Percentiles rank a stretch among this genome's conserved stretches.
Conservation (phyloP, 2,888 invertebrate genomes). For the Chrysotoxum bicinctum region DNA sequence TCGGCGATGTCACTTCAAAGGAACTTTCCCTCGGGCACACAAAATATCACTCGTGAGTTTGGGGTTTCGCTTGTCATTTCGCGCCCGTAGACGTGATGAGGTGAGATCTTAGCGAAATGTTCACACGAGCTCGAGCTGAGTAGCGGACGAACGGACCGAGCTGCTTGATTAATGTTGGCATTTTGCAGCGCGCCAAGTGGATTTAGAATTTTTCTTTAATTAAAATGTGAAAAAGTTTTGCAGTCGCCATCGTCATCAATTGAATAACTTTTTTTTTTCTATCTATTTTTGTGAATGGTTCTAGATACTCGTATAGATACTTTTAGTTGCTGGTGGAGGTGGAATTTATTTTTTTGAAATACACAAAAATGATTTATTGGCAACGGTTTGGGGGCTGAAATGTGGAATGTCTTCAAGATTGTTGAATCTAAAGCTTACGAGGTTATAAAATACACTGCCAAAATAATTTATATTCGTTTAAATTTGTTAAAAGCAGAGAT, state of each 20-base stretch:
- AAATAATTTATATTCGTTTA: conserved; percentile 28
- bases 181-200: conserved; percentile 67
- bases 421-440: conserved; percentile 51
- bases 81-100: conserved; percentile 68
- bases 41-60: conserved; percentile 40
- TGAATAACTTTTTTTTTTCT: not conserved
- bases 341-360: conserved; percentile 38
- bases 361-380: conserved; percentile 61
- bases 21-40: not conserved
- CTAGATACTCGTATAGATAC: conserved; percentile 6
- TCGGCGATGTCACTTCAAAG: conserved; percentile 66
- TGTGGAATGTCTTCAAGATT: conserved; percentile 67
- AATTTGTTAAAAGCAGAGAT: conserved; percentile 14
- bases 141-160: conserved; percentile 19
- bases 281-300: conserved; percentile 19
- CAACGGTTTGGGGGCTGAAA: conserved; percentile 58
- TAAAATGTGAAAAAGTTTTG: conserved; percentile 61
- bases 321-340: not conserved
- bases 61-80: conserved; percentile 66
- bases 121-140: conserved; percentile 52
- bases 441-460: conserved; percentile 40
- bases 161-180: conserved; percentile 71
- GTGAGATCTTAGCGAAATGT: conserved; percentile 72
- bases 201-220: conserved; percentile 67
- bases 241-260: conserved; percentile 11